Base-by-base conservation (phyloP, 2,797 vertebrate genomes). In the Micropoecilia bifurca region DNA sequence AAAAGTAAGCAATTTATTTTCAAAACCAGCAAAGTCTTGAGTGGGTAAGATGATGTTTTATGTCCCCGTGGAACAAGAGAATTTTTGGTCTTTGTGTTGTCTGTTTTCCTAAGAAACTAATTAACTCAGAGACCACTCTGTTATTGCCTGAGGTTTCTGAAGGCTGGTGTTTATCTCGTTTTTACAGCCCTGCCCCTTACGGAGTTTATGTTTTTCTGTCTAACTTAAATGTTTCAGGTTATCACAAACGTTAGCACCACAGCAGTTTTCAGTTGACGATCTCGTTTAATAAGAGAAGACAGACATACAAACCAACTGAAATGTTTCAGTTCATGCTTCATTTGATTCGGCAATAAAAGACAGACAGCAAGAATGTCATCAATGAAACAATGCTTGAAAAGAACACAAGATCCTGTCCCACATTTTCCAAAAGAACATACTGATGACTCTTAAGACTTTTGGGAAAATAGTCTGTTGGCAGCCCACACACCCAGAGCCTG, bases 51-150 rank as follows among this genome's bases (percentile, higher is more conserved):
- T 45, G 20, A 69, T 69, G 39, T 45, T 69, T 69, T 45, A 45
- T n/a, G 39, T 69, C 25, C 39, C n/a, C 4, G 5, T 45, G 8
- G 39, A 69, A n/a, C 39, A 45, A 43, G 39, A 43, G 10, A 6
- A 45, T 43, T 14, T 39, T 33, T 66, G 61, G 36, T 68, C 9
- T 41, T 68, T 68, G 63, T 41, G 36, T 68, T 39, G 39, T 25
- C 63, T n/a, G 61, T 45, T 43, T 69, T 43, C 66, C 66, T 13
- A 69, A 12, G 25, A n/a, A 69, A 69, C 66, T 69, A 69, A 69
- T 69, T 69, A 69, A 25, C 25, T 69, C 66, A 25, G 66, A 20
- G 39, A 69, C 12, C 20, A 69, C 39, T n/a, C 39, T 69, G 39
- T 43, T 69, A 41, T 13, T 68, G 63, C 39, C 63, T 69, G 25